Conservation (phyloP, 2,888 invertebrate genomes). For the Orthosia gracilis region DNA sequence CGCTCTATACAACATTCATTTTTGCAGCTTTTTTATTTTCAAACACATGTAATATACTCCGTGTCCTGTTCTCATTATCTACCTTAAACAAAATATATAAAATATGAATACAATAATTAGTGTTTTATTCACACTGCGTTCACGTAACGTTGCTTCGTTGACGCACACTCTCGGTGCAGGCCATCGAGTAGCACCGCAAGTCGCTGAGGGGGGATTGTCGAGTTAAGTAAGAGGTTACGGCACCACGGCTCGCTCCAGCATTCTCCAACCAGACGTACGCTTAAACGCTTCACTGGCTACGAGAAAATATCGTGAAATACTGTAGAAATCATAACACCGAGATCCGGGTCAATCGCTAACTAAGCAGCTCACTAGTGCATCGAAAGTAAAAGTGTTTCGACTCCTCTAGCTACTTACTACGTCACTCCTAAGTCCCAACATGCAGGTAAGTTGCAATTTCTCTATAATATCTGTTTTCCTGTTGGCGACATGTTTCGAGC, state of each 20-base stretch:
- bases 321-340: constrained; percentile 77
- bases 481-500: constrained; percentile 62
- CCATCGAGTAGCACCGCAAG: constrained; percentile 57
- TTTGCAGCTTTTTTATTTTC: constrained; percentile 19
- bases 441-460: constrained; percentile 85
- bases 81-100: constrained; percentile 64
- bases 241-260: constrained; percentile 79
- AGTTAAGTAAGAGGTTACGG: constrained; percentile 90
- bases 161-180: constrained; percentile 64
- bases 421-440: constrained; percentile 66
- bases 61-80: constrained; percentile 59
- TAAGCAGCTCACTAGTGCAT: constrained; percentile 69
- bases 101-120: constrained; percentile 62
- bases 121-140: constrained; percentile 68
- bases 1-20: neutral
- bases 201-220: constrained; percentile 75
- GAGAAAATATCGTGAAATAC: constrained; percentile 73
- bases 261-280: constrained; percentile 81
- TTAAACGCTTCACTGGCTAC: constrained; percentile 78
- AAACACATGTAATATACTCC: constrained; percentile 28
- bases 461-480: constrained; percentile 72
- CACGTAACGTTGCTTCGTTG: constrained; percentile 70
- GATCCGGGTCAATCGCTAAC: constrained; percentile 82
- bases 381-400: constrained; percentile 84
- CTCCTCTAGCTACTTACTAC: constrained; percentile 55